These are phyloP conservation scores for Indicator indicator DNA, from an alignment of 2,113 vertebrate genomes.

Conservation along the genomic window DNA sequence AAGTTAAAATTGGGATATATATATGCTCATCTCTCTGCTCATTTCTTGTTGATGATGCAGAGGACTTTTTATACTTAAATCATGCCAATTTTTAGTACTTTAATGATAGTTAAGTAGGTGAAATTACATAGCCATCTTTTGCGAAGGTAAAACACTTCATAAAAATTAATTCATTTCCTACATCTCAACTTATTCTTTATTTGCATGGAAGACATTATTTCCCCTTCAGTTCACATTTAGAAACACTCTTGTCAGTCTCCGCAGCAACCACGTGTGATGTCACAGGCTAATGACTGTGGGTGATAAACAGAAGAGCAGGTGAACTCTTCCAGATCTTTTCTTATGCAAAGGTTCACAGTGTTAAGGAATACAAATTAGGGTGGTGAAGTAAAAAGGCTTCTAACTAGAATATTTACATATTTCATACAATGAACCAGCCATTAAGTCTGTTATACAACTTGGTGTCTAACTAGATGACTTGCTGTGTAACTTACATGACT, in stretches of 20 bases:
- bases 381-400: slow-evolving; percentile 8
- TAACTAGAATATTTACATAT: not conserved
- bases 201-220: slow-evolving; percentile 37
- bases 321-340: slow-evolving; percentile 27
- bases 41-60: not conserved
- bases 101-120: not conserved
- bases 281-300: slow-evolving; percentile 51
- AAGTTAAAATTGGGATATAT: not conserved
- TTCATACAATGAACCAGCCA: not conserved
- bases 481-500: not conserved
- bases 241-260: slow-evolving; percentile 43
- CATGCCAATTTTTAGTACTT: not conserved
- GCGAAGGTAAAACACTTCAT: not conserved
- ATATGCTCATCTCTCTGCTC: not conserved
- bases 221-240: slow-evolving; percentile 16
- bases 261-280: slow-evolving; percentile 58
- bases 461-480: not conserved
- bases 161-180: not conserved
- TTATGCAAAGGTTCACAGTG: not conserved
- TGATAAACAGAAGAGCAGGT: slow-evolving; percentile 39
- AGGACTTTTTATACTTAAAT: not conserved
- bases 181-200: slow-evolving; percentile 36
- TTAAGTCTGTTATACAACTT: slow-evolving; percentile 15
- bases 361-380: not conserved
- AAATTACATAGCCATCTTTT: not conserved